These are phyloP conservation scores for Brachionus plicatilis DNA, from an alignment of 1,140 invertebrate species.

Conservation along the genomic window DNA sequence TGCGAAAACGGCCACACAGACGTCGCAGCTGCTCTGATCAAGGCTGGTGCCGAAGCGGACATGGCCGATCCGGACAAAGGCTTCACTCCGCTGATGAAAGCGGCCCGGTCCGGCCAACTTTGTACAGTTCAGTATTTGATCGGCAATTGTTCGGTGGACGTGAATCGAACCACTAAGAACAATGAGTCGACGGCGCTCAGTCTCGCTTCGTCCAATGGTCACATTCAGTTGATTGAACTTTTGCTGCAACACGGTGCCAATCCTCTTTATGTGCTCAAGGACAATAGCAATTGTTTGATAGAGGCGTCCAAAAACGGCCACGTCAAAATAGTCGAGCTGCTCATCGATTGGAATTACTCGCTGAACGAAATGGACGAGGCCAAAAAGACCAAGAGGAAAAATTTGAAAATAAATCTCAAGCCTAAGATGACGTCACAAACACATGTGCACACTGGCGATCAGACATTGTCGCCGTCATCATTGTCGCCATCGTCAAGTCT, in stretches of 20 bases:
- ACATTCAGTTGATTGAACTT: constrained; percentile 82
- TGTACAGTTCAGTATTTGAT: constrained; percentile 58
- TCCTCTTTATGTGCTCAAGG: constrained; percentile 90
- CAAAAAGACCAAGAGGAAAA: neutral
- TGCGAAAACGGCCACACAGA: constrained; percentile 58
- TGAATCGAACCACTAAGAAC: constrained; percentile 54
- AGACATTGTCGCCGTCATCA: no score
- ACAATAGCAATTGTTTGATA: constrained; percentile 96
- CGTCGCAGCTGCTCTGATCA: constrained; percentile 52
- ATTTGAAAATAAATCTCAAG: constrained; percentile 24
- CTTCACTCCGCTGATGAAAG: constrained; percentile 59
- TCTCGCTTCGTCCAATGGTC: constrained; percentile 71
- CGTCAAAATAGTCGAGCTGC: constrained; percentile 82
- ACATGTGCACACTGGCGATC: no score
- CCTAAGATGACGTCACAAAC: neutral
- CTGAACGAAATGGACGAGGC: constrained; percentile 40
- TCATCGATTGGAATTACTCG: constrained; percentile 86
- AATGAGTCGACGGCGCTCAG: constrained; percentile 59
- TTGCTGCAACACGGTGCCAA: constrained; percentile 82
- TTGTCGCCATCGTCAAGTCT: neutral
- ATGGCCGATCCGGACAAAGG: constrained; percentile 57
- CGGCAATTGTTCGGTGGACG: constrained; percentile 42
- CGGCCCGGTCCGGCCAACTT: constrained; percentile 56
- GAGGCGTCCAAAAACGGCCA: constrained; percentile 96
- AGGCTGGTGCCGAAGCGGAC: constrained; percentile 55